phyloP scores from a whole-genome alignment of 2,797 vertebrate genomes.

The Channallabes apus region DNA sequence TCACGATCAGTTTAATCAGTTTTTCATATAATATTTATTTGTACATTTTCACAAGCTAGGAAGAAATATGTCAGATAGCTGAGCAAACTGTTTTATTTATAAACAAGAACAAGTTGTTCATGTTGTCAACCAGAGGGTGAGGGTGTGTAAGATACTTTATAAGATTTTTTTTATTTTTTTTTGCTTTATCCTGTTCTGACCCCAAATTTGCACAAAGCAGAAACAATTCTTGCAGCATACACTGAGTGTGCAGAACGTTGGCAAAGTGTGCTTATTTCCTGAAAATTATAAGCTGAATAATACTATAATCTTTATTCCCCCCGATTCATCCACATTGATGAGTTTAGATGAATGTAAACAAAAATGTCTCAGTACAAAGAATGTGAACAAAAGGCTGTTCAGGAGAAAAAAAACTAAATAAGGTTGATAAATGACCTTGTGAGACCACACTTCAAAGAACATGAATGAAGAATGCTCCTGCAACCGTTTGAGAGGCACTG shows the following conservation, averaged over 20 bases:
- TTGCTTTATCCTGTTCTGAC: not conserved
- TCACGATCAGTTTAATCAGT: conserved; percentile 69
- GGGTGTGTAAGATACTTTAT: conserved; percentile 52
- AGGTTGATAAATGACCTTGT: not conserved
- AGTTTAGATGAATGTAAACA: too few relatives aligned
- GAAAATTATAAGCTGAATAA: not conserved
- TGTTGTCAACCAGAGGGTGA: conserved; percentile 58
- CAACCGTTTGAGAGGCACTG: not conserved
- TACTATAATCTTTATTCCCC: not conserved
- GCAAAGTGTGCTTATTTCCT: not conserved
- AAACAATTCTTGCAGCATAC: not conserved
- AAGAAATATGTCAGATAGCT: conserved; percentile 64
- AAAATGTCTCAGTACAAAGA: not conserved
- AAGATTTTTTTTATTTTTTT: not conserved
- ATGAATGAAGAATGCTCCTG: not conserved
- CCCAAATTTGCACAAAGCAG: not conserved
- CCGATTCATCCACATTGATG: not conserved
- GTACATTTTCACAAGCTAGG: conserved; percentile 79
- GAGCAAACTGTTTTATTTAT: conserved; percentile 57
- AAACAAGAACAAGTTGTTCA: conserved; percentile 52
- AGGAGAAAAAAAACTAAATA: not conserved
- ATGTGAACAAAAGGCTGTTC: not conserved
- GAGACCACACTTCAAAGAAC: not conserved
- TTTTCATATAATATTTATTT: conserved; percentile 77
- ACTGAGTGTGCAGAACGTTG: conserved; percentile 45